These are phyloP conservation scores for Temnothorax unifasciatus DNA, from an alignment of 2,888 invertebrate genomes.

Conservation along the genomic window DNA sequence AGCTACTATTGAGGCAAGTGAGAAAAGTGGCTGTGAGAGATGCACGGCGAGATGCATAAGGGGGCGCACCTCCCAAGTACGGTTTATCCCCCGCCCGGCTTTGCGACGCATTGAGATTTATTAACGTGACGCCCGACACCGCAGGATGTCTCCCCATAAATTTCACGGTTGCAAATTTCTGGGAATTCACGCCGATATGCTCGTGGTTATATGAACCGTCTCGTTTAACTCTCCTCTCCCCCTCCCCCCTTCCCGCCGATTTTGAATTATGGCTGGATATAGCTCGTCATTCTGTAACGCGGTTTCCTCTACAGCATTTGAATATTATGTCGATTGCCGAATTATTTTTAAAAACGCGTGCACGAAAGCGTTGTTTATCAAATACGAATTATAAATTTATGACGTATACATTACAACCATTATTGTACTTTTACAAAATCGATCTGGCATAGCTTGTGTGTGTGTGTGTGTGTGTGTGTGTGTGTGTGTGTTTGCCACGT, in stretches of 20 bases:
- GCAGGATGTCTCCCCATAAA: conserved; percentile 42
- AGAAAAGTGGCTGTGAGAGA: conserved; percentile 78
- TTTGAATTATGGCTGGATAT: conserved; percentile 32
- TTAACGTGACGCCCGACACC: conserved; percentile 53
- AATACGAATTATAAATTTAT: conserved; percentile 30
- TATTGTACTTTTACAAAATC: conserved; percentile 49
- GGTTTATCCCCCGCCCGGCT: conserved; percentile 59
- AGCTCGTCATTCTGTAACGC: conserved; percentile 29
- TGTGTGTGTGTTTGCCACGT: conserved; percentile 19
- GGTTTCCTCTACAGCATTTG: conserved; percentile 2
- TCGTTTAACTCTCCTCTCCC: not conserved
- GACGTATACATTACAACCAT: conserved; percentile 35
- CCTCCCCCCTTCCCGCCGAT: not conserved
- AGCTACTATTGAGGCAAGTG: conserved; percentile 76
- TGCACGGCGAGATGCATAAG: conserved; percentile 71
- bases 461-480: too few relatives aligned
- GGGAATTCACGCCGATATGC: conserved; percentile 45
- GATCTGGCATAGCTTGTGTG: conserved; percentile 9
- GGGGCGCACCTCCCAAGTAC: conserved; percentile 67
- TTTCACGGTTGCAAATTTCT: conserved; percentile 54
- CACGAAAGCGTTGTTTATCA: conserved; percentile 20
- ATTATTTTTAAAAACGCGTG: conserved; percentile 11
- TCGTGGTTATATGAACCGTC: conserved; percentile 34
- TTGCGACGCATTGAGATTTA: conserved; percentile 64
- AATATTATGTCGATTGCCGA: not conserved